phyloP scores from a whole-genome alignment of 2,797 vertebrate genomes.

The Masticophis lateralis region DNA sequence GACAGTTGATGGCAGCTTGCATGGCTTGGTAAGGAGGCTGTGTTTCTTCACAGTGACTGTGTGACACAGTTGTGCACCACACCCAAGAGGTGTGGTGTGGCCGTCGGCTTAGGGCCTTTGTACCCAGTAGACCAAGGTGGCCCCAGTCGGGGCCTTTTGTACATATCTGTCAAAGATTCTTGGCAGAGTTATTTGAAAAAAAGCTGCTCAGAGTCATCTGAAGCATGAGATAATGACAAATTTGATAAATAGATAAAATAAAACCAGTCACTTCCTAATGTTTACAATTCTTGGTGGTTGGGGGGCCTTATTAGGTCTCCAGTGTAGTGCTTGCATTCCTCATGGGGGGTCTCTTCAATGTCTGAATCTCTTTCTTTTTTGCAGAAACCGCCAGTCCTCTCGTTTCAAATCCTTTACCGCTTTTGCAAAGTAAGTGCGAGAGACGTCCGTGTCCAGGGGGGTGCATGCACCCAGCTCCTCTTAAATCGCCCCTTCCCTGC shows the following conservation, averaged over 20 bases:
- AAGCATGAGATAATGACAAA: neutral
- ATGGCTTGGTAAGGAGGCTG: neutral
- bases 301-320: neutral
- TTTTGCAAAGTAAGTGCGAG: constrained; percentile 84
- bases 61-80: neutral
- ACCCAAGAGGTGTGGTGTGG: neutral
- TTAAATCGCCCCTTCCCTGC: neutral
- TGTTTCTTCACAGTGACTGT: neutral
- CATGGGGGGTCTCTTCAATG: constrained; percentile 7
- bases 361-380: constrained; percentile 71
- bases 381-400: constrained; percentile 87
- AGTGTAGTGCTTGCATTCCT: neutral
- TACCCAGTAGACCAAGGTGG: neutral
- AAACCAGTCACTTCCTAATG: neutral
- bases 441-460: neutral
- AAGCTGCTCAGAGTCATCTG: neutral
- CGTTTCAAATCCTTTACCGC: constrained; percentile 83
- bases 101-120: neutral
- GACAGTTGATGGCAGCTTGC: neutral
- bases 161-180: neutral
- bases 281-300: neutral
- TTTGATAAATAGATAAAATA: neutral
- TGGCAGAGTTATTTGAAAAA: neutral
- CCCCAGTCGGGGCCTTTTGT: neutral
- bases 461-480: neutral